These are phyloP conservation scores for Myotis lucifugus DNA, from an alignment of 2,113 vertebrate genomes.

Conservation along the genomic window DNA sequence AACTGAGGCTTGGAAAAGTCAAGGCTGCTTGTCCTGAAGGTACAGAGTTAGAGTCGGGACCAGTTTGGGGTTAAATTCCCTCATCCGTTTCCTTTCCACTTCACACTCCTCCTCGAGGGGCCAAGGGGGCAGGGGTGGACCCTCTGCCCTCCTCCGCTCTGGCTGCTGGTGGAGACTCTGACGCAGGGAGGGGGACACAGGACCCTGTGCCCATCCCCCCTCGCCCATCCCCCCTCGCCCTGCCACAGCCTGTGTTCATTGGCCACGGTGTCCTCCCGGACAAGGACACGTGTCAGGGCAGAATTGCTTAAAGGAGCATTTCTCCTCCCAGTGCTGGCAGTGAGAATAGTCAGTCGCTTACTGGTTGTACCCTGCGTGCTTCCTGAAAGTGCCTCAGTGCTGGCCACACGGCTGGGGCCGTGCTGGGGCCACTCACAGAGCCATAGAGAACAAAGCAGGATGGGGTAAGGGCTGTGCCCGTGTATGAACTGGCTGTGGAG, in stretches of 20 bases:
- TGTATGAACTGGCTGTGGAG: background rate
- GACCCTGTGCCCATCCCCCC: background rate
- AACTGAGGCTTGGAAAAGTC: background rate
- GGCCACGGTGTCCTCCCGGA: accelerated
- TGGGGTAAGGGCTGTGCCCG: accelerated
- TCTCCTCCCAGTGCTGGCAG: background rate
- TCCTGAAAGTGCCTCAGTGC: accelerated
- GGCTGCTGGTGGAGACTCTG: background rate
- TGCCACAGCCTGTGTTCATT: background rate
- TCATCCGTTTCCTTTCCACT: accelerated
- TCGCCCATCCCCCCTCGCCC: accelerated
- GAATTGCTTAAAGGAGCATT: background rate
- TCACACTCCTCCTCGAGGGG: too few species aligned
- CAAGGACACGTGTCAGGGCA: accelerated
- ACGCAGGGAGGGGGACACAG: background rate
- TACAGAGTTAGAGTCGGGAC: background rate
- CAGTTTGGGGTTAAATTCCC: accelerated
- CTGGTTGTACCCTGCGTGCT: background rate
- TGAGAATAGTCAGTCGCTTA: background rate
- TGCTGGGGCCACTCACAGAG: accelerated
- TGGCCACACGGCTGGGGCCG: background rate
- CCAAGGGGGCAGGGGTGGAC: background rate
- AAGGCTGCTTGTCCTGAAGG: background rate
- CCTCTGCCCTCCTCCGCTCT: background rate
- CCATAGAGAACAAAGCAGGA: accelerated